These are phyloP conservation scores for Danio jaintianensis DNA, from an alignment of 2,797 vertebrate species.

Conservation along the genomic window DNA sequence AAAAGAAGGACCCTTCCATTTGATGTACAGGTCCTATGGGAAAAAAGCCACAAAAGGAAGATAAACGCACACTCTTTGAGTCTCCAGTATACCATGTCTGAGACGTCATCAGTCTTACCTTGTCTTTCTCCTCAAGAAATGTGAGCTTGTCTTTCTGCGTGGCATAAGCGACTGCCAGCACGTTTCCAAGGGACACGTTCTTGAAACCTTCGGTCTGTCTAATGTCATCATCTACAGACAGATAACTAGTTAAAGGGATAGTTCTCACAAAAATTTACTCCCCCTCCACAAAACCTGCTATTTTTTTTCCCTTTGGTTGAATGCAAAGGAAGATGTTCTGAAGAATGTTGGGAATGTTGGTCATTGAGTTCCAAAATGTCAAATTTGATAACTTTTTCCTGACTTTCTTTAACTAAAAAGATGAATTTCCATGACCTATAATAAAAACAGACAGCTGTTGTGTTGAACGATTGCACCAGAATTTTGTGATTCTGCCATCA, in stretches of 20 bases:
- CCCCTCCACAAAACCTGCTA: no score
- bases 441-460: no score
- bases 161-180: slow-evolving; percentile 87
- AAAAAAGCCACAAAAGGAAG: slow-evolving; percentile 8
- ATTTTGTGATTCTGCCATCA: no score
- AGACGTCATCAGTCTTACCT: slow-evolving; percentile 72
- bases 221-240: slow-evolving; percentile 86
- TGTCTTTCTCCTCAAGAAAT: slow-evolving; percentile 88
- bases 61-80: background rate
- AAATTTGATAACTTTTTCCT: no score
- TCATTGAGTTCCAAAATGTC: no score
- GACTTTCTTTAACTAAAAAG: no score
- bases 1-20: slow-evolving; percentile 89
- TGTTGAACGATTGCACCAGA: no score
- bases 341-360: no score
- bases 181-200: slow-evolving; percentile 91
- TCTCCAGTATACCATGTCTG: background rate
- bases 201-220: slow-evolving; percentile 93
- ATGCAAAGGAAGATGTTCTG: no score
- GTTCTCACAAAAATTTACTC: background rate
- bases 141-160: slow-evolving; percentile 89
- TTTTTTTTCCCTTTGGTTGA: no score
- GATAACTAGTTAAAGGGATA: background rate
- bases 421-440: no score
- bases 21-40: slow-evolving; percentile 86